Percentiles rank a stretch among this genome's conserved stretches.
These are phyloP conservation scores for Hypanus sabinus DNA, from an alignment of 2,113 vertebrate species.

Conservation along the genomic window DNA sequence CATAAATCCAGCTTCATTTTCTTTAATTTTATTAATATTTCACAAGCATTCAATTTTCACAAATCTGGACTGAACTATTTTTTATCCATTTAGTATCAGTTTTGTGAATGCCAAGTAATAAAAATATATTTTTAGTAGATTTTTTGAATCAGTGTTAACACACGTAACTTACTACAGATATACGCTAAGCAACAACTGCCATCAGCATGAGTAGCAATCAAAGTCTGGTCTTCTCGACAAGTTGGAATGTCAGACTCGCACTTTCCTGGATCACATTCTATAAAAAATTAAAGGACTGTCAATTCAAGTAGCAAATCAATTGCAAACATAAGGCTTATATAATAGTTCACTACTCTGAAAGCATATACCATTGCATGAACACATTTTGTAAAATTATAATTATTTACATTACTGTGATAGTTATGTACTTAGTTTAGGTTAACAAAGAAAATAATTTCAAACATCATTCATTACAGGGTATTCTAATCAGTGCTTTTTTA, in stretches of 20 bases:
- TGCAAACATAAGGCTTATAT: background rate
- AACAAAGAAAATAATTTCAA: background rate
- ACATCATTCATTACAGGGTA: background rate
- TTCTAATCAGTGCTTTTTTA: background rate
- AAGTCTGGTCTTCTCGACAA: conserved; percentile 76
- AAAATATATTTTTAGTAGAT: background rate
- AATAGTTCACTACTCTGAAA: conserved; percentile 3
- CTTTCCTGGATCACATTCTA: conserved; percentile 83
- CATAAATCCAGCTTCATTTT: too few relatives aligned
- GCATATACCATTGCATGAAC: background rate
- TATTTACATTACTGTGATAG: background rate
- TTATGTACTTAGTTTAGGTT: too few relatives aligned
- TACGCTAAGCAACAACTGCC: conserved; percentile 79
- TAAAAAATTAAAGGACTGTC: conserved; percentile 36
- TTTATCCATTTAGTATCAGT: too few relatives aligned
- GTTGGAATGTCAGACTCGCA: conserved; percentile 65
- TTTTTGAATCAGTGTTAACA: background rate
- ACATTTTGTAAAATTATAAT: background rate
- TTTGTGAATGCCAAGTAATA: too few relatives aligned
- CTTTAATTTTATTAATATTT: too few relatives aligned
- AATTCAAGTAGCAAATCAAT: background rate
- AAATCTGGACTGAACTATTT: too few relatives aligned
- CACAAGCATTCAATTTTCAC: too few relatives aligned
- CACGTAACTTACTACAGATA: conserved; percentile 72
- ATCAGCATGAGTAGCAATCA: conserved; percentile 68